phyloP scores from a whole-genome alignment of 2,113 vertebrate species.

The Meriones unguiculatus region DNA sequence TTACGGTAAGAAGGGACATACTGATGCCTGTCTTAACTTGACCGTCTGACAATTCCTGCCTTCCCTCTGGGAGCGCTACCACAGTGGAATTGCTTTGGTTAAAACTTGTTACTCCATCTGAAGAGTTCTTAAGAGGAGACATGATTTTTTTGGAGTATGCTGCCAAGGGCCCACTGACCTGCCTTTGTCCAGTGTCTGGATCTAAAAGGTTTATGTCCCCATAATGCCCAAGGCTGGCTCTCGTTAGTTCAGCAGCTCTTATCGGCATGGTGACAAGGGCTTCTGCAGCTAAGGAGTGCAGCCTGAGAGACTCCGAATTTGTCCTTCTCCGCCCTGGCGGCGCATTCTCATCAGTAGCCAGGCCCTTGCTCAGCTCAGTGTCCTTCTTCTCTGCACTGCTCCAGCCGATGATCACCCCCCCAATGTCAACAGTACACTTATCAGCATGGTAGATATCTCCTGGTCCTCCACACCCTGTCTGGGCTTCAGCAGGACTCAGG shows the following conservation, averaged over 20 bases:
- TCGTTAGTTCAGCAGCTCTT: constrained; percentile 91
- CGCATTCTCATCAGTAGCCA: constrained; percentile 91
- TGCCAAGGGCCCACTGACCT: constrained; percentile 72
- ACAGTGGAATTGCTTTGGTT: constrained; percentile 86
- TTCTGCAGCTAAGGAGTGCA: constrained; percentile 97
- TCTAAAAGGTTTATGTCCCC: constrained; percentile 79
- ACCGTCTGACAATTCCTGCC: constrained; percentile 88
- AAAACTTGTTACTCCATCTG: constrained; percentile 81
- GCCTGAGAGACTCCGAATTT: constrained; percentile 95
- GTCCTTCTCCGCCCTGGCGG: constrained; percentile 95
- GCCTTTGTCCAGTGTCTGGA: constrained; percentile 86
- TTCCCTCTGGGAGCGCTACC: constrained; percentile 87
- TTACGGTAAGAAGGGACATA: constrained; percentile 96
- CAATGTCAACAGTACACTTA: constrained; percentile 83
- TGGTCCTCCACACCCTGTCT: constrained; percentile 74
- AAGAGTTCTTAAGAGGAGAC: constrained; percentile 82
- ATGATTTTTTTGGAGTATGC: constrained; percentile 83
- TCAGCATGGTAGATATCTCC: constrained; percentile 78
- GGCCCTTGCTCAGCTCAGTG: constrained; percentile 79
- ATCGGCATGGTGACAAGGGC: constrained; percentile 97
- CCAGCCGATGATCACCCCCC: constrained; percentile 89
- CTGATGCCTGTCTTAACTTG: constrained; percentile 97
- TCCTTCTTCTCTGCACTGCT: constrained; percentile 85
- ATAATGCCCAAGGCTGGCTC: constrained; percentile 84
- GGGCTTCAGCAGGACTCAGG: constrained; percentile 77